These are phyloP conservation scores for Epiperipatus broadwayi DNA, from an alignment of 2,888 invertebrate genomes.

Conservation along the genomic window DNA sequence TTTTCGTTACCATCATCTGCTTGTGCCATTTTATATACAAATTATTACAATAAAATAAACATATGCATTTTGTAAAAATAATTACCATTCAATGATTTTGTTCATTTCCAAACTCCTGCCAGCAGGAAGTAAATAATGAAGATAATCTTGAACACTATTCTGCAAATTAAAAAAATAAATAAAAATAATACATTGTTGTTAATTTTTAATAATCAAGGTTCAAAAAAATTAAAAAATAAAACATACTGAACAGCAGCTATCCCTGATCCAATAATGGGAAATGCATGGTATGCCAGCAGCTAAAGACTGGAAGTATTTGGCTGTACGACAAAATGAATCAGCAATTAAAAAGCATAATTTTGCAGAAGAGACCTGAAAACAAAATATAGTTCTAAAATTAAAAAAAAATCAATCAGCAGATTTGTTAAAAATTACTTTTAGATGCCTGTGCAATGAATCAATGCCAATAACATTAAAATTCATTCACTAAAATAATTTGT, in stretches of 20 bases:
- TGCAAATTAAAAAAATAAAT: not conserved
- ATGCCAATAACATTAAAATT: too few species aligned
- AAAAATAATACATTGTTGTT: constrained; percentile 6
- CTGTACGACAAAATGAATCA: constrained; percentile 48
- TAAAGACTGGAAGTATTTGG: constrained; percentile 50
- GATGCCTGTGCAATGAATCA: too few species aligned
- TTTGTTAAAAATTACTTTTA: constrained; percentile 1
- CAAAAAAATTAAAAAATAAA: constrained; percentile 18
- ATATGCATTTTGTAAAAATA: not conserved
- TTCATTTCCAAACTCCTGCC: constrained; percentile 34
- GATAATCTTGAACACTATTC: constrained; percentile 19
- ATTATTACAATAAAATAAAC: not conserved
- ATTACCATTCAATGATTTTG: constrained; percentile 23
- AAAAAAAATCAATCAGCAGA: constrained; percentile 4
- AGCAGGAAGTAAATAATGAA: constrained; percentile 38
- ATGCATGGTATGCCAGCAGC: constrained; percentile 44
- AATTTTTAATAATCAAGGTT: too few species aligned
- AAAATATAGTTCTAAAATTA: not conserved
- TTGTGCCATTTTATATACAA: too few species aligned
- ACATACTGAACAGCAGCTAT: constrained; percentile 36
- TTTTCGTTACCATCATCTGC: too few species aligned
- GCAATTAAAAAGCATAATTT: constrained; percentile 37
- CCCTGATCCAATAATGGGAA: constrained; percentile 49
- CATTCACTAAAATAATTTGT: too few species aligned
- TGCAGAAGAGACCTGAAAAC: constrained; percentile 26